Conservation (phyloP, 2,797 vertebrate genomes). For the Todus mexicanus region DNA sequence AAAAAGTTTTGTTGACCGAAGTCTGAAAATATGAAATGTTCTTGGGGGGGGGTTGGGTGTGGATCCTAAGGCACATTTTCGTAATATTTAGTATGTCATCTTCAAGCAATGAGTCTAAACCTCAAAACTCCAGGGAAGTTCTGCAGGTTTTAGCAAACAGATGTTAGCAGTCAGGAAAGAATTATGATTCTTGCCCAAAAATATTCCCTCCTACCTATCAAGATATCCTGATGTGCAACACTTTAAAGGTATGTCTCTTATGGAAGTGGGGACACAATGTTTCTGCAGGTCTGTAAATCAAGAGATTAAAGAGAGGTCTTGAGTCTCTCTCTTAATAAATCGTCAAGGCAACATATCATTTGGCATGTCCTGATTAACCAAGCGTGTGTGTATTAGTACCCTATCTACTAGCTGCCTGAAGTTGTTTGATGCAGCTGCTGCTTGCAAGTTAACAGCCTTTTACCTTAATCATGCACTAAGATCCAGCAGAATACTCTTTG, state of each 20-base stretch:
- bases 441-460: not conserved
- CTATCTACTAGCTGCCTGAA: not conserved
- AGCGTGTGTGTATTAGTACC: not conserved
- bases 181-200: slow-evolving; percentile 62
- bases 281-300: not conserved
- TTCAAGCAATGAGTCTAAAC: slow-evolving; percentile 77
- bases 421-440: not conserved
- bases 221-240: slow-evolving; percentile 14
- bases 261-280: not conserved
- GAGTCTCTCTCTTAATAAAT: not conserved
- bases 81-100: slow-evolving; percentile 77
- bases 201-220: slow-evolving; percentile 69
- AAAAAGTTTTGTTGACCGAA: slow-evolving; percentile 65
- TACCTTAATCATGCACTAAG: not conserved
- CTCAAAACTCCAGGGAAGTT: slow-evolving; percentile 74
- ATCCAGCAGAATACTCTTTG: not conserved
- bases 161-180: slow-evolving; percentile 76
- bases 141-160: slow-evolving; percentile 75
- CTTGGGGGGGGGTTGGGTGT: slow-evolving; percentile 74
- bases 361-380: not conserved
- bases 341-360: not conserved
- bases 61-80: slow-evolving; percentile 73
- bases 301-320: not conserved
- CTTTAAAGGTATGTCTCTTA: not conserved
- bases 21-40: slow-evolving; percentile 77